Evolutionary conservation across 2,888 invertebrate genomes (phyloP).

Genomic region (Sminthurinus aureus): DNA sequence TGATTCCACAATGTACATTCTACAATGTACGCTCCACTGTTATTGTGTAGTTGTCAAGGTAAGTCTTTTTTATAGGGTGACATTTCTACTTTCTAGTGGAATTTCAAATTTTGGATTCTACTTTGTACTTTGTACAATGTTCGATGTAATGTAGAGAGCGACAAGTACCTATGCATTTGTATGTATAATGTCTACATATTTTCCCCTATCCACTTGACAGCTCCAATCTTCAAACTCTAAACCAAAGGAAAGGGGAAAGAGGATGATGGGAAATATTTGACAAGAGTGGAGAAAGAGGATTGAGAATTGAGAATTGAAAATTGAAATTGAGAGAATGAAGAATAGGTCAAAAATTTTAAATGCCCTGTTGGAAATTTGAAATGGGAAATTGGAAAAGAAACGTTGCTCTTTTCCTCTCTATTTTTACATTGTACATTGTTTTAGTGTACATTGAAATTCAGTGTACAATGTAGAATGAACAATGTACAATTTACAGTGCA

Average conservation of each 20-base stretch:
- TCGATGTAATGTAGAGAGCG: background rate
- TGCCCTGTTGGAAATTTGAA: background rate
- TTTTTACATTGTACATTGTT: too few species aligned
- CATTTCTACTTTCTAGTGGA: slow-evolving; percentile 26
- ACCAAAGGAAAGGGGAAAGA: background rate
- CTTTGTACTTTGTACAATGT: background rate
- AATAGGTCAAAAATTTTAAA: too few species aligned
- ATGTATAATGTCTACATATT: background rate
- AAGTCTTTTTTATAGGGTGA: slow-evolving; percentile 32
- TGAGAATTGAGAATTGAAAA: background rate
- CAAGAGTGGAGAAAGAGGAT: slow-evolving; percentile 2
- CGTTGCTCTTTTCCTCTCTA: too few species aligned
- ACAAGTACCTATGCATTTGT: background rate
- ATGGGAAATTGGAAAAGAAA: background rate
- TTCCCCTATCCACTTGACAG: slow-evolving; percentile 9
- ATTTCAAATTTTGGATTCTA: background rate
- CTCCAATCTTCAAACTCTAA: background rate
- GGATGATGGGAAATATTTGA: slow-evolving; percentile 33
- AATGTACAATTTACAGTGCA: too few species aligned
- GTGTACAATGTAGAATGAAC: too few species aligned
- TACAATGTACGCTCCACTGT: background rate
- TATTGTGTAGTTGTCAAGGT: slow-evolving; percentile 26
- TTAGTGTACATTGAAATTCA: too few species aligned
- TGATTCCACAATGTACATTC: background rate
- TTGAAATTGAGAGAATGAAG: background rate